phyloP scores from a whole-genome alignment of 2,888 invertebrate genomes.

The Acrobasis suavella region DNA sequence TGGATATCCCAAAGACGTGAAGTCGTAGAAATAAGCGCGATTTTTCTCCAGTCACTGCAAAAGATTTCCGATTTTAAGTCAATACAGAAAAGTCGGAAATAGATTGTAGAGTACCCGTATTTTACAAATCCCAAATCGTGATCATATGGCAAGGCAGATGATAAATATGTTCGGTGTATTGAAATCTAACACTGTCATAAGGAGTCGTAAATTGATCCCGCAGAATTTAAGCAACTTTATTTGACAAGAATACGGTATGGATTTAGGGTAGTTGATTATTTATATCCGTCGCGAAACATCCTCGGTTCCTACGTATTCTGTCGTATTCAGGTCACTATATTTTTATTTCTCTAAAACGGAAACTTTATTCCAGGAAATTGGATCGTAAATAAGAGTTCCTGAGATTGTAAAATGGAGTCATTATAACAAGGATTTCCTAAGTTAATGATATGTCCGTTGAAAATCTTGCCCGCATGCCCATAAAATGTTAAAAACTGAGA shows the following conservation, averaged over 20 bases:
- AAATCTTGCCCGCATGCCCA: neutral
- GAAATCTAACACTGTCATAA: conserved; percentile 75
- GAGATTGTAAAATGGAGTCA: conserved; percentile 34
- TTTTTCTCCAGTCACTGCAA: conserved; percentile 44
- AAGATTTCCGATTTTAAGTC: conserved; percentile 54
- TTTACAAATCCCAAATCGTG: conserved; percentile 72
- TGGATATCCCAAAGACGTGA: conserved; percentile 54
- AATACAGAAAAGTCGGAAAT: conserved; percentile 48
- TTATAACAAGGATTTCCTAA: neutral
- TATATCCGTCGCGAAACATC: conserved; percentile 13
- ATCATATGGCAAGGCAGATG: conserved; percentile 67
- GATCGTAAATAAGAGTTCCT: conserved; percentile 13
- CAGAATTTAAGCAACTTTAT: conserved; percentile 58
- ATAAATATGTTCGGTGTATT: conserved; percentile 76
- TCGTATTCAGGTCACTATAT: conserved; percentile 14
- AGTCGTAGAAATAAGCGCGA: conserved; percentile 65
- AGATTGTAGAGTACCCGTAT: conserved; percentile 39
- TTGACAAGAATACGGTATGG: conserved; percentile 41
- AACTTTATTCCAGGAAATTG: conserved; percentile 5
- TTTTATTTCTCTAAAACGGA: conserved; percentile 9
- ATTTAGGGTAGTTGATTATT: conserved; percentile 14
- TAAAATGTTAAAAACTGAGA: neutral
- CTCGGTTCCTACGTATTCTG: neutral
- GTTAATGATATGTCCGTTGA: neutral
- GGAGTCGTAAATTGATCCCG: conserved; percentile 65